A percentile compares a stretch with the other conserved stretches of the same genome.
Evolutionary conservation across 2,113 vertebrate genomes (phyloP).

Genomic region (Potamarius usumacintae): DNA sequence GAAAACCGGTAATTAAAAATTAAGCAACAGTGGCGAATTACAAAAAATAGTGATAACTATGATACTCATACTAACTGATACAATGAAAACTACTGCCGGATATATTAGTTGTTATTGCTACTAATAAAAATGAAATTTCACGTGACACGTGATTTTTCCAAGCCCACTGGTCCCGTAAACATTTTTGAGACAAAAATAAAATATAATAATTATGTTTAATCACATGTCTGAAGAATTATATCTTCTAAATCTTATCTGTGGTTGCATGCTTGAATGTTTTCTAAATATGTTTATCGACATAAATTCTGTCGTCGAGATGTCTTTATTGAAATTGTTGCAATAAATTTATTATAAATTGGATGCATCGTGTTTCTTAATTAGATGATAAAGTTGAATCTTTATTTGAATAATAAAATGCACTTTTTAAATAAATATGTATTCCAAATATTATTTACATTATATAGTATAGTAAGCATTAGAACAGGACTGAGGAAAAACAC

Average conservation of each 20-base stretch:
- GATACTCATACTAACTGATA: not conserved
- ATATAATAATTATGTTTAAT: not conserved
- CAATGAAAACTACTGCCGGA: not conserved
- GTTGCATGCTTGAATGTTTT: not conserved
- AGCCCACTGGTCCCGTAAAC: not conserved
- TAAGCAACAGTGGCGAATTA: not conserved
- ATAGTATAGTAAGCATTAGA: not conserved
- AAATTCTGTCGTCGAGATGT: not conserved
- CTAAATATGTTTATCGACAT: not conserved
- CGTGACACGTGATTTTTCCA: not conserved
- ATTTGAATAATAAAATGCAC: not conserved
- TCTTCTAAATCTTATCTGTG: not conserved
- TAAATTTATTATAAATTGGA: not conserved
- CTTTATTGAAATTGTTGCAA: not conserved
- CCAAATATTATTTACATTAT: not conserved
- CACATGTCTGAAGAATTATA: not conserved
- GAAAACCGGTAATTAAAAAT: not conserved
- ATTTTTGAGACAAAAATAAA: not conserved
- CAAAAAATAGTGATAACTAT: not conserved
- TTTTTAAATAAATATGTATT: not conserved
- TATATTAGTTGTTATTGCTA: not conserved
- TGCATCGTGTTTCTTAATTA: not conserved
- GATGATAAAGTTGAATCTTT: not conserved
- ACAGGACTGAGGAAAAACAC: not conserved
- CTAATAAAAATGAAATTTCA: not conserved